Evolutionary conservation across 1,140 invertebrate species (phyloP).

Genomic region (Pygmarrhopalites habei): DNA sequence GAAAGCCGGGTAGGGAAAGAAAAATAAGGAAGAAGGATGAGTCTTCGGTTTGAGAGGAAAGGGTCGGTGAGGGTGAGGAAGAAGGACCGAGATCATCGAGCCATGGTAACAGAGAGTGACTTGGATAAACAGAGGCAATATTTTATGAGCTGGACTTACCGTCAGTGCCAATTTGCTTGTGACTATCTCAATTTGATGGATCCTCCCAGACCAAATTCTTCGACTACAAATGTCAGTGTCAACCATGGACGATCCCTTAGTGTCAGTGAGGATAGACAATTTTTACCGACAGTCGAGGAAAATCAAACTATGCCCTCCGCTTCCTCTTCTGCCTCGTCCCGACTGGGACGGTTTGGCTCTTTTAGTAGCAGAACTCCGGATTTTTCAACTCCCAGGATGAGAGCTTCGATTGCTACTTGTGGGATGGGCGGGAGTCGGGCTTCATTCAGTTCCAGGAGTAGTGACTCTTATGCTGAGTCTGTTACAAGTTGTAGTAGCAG

Average conservation of each 20-base stretch:
- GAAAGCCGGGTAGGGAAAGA: too few species aligned
- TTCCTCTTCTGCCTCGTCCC: not conserved
- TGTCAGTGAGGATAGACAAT: not conserved
- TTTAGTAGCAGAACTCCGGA: not conserved
- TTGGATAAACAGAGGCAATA: conserved; percentile 24
- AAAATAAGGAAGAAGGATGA: too few species aligned
- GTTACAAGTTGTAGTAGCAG: not conserved
- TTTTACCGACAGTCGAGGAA: not conserved
- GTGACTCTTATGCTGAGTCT: not conserved
- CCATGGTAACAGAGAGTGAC: conserved; percentile 14
- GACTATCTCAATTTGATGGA: conserved; percentile 38
- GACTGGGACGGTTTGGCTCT: not conserved
- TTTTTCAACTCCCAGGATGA: not conserved
- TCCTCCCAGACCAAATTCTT: not conserved
- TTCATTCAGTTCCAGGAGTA: not conserved
- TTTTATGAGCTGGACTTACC: conserved; percentile 35
- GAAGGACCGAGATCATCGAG: conserved; percentile 8
- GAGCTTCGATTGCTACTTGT: not conserved
- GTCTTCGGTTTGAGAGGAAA: conserved; percentile 37
- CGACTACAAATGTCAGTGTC: not conserved
- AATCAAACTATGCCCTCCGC: not conserved
- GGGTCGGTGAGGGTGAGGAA: conserved; percentile 17
- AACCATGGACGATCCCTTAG: too few species aligned
- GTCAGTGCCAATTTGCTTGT: conserved; percentile 38
- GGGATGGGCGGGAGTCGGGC: too few species aligned